Evolutionary conservation across 2,888 invertebrate species (phyloP), one percentile per base, ranked within the genome.

Genomic region (Drosophila seclusa): DNA sequence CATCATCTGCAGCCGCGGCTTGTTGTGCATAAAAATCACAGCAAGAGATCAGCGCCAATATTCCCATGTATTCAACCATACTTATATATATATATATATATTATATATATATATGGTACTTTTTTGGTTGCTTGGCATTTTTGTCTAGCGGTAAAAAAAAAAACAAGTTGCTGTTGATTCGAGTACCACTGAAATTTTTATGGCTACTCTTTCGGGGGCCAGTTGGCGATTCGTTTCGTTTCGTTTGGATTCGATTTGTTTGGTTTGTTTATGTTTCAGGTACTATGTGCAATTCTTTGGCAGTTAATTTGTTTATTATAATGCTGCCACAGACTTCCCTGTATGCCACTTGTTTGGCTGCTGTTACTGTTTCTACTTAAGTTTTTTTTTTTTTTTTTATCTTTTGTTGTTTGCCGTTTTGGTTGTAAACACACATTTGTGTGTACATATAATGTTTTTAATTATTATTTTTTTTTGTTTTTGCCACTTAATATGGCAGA

Each of bases 1-100:
- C 74, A 78, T 82, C 89, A 78, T 84, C 72, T 76, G 83, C 84
- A 74, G 82, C 78, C 73, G 80, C 80, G 68, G 74, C 87, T 80
- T 81, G 79, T 77, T 80, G 81, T 86, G 86, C 85, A 91, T 90
- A 88, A 91, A 91, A 90, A 86, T 90, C 91, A 80, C 90, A 90
- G 90, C 87, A 82, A 89, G 86, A 78, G 72, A 66, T 73, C 89
- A 67, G 72, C 77, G 66, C 62, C 62, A 54, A 54, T 54, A 27
- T 54, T 54, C 36, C 36, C 54, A 64, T 40, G 36, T 27, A 53
- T 27, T 36, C n/a, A 40, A 18, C 7, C 38, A 40, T 29, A 13
- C 11, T 24, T 42, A 18, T 1, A 54, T 27, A 50, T 62, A 50
- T 36, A 62, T 48, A 21, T 21, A 31, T 32, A 38, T 31, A 55